Conservation (phyloP, 1,140 invertebrate species). For the Procambarus clarkii region DNA sequence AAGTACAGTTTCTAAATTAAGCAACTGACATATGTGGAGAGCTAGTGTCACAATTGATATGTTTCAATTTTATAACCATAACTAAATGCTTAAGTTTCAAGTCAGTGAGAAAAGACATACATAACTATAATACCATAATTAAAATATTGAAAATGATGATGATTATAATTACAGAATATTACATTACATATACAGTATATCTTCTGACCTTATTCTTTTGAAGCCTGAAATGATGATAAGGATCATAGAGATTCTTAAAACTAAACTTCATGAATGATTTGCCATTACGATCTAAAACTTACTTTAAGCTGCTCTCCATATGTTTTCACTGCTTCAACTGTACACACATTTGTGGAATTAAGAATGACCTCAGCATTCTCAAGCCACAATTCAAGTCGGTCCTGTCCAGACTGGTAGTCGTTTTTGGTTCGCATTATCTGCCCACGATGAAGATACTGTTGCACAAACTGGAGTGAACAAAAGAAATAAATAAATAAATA, state of each 20-base stretch:
- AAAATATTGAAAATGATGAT: too few relatives aligned
- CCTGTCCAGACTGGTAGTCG: constrained; percentile 87
- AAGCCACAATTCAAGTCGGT: constrained; percentile 87
- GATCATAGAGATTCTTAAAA: not conserved
- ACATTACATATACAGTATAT: too few relatives aligned
- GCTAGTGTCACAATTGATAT: too few relatives aligned
- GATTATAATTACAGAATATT: too few relatives aligned
- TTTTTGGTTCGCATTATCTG: constrained; percentile 88
- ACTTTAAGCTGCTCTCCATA: constrained; percentile 84
- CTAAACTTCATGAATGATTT: not conserved
- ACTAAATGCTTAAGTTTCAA: too few relatives aligned
- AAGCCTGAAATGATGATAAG: not conserved
- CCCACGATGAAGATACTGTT: constrained; percentile 91
- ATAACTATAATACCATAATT: too few relatives aligned
- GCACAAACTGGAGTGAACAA: constrained; percentile 79
- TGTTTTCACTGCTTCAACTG: constrained; percentile 85
- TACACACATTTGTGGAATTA: constrained; percentile 82
- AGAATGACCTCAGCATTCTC: constrained; percentile 84
- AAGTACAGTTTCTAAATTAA: too few relatives aligned
- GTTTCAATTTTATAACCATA: too few relatives aligned
- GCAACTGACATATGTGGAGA: too few relatives aligned
- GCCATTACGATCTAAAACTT: not conserved
- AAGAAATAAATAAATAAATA: not conserved
- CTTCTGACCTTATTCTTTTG: too few relatives aligned
- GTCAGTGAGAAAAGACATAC: too few relatives aligned